Conservation (phyloP, 2,113 vertebrate genomes). For the Fulmarus glacialis region DNA sequence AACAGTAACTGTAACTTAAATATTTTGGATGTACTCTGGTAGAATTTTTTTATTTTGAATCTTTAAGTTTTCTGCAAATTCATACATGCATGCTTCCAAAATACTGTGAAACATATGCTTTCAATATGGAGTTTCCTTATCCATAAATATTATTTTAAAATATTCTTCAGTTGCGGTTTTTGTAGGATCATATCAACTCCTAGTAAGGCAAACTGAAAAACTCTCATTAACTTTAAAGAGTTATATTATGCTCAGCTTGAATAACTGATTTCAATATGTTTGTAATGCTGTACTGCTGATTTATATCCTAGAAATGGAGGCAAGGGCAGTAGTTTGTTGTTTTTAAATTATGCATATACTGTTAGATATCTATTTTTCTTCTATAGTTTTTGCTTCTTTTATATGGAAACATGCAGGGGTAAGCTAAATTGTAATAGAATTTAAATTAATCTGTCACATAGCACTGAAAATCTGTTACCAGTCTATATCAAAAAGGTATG, state of each 20-base stretch:
- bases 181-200: neutral
- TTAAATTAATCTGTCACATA: conserved; percentile 68
- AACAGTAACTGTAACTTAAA: neutral
- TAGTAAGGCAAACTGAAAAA: neutral
- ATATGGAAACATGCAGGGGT: conserved; percentile 5
- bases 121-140: neutral
- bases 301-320: neutral
- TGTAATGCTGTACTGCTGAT: neutral
- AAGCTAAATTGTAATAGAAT: conserved; percentile 62
- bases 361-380: neutral
- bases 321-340: neutral
- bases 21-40: neutral
- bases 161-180: neutral
- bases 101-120: neutral
- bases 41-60: neutral
- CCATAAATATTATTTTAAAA: neutral
- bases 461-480: conserved; percentile 65
- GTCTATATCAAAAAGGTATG: conserved; percentile 70
- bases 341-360: neutral
- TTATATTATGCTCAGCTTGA: neutral
- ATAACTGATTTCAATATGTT: neutral
- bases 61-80: neutral
- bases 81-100: neutral
- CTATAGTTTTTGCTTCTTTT: neutral
- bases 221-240: neutral